These are phyloP conservation scores for Etheostoma perlongum DNA, from an alignment of 2,797 vertebrate genomes.

Conservation along the genomic window DNA sequence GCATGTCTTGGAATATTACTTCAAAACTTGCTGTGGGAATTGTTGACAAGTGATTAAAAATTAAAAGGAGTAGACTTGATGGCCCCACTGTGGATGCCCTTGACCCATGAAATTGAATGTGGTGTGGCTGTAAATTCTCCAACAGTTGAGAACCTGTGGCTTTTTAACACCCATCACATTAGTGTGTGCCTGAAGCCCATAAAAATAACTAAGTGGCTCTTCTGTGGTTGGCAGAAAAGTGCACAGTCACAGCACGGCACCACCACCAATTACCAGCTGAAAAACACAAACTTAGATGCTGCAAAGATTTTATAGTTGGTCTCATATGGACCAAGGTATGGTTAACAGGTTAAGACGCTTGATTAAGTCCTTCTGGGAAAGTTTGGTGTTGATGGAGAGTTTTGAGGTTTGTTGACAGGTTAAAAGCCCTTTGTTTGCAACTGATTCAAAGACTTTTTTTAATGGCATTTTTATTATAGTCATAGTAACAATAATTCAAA, in stretches of 20 bases:
- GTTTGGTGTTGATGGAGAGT: conserved; percentile 21
- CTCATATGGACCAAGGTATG: conserved; percentile 46
- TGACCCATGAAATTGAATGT: conserved; percentile 76
- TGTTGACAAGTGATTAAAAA: conserved; percentile 63
- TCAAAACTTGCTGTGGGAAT: conserved; percentile 45
- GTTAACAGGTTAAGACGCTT: conserved; percentile 41
- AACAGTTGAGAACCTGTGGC: conserved; percentile 60
- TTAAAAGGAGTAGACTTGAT: conserved; percentile 57
- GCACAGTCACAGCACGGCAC: conserved; percentile 60
- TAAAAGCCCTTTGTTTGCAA: conserved; percentile 16
- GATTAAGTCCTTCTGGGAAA: conserved; percentile 52
- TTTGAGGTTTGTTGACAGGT: conserved; percentile 35
- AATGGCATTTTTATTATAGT: conserved; percentile 1
- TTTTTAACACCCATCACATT: conserved; percentile 73
- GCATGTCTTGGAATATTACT: conserved; percentile 19
- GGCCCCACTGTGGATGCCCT: conserved; percentile 57
- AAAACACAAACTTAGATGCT: conserved; percentile 51
- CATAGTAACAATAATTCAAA: not conserved
- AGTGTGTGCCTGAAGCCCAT: conserved; percentile 64
- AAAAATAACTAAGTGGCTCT: conserved; percentile 54
- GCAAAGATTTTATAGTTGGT: conserved; percentile 51
- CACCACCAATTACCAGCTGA: conserved; percentile 64
- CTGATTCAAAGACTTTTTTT: conserved; percentile 29
- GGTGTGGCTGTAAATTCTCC: conserved; percentile 68
- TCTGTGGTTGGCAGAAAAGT: conserved; percentile 56